Base-by-base conservation (phyloP, 2,888 invertebrate species). In the Cataglyphis altisquamis region DNA sequence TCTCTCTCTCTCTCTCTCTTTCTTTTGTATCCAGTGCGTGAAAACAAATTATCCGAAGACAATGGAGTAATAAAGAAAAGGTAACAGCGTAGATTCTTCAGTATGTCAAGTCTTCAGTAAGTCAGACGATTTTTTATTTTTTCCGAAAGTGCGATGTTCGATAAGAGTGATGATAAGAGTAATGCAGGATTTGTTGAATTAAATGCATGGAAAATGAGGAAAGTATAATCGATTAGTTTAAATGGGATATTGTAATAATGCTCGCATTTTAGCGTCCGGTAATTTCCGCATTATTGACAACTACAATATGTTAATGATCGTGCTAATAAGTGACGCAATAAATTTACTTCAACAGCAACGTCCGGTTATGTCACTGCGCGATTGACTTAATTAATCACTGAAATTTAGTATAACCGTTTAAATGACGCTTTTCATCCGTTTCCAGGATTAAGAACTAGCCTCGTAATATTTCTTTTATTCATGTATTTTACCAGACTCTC, bases 371-470 rank as follows among this genome's bases (percentile, higher is more conserved):
- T 64, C 66, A 4, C n/a, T 66, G 36, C 18, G 67, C 62, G 84
- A 81, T 70, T 81, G 84, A 81, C 80, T 29, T 29, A 29, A 74
- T 62, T 74, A 84, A 84, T 84, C 66, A 55, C 80, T 48, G 63
- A 63, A 60, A 80, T 74, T 68, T 60, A 55, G 74, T 80, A 81
- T 39, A 81, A 68, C 57, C 45, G 74, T 74, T 80, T 80, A 57
- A 80, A 74, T 84, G 67, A 74, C 45, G 74, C 68, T 74, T 73
- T 73, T 62, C 67, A 29, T 32, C 2, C 1, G 5, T 48, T 48
- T 48, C 5, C 5, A 8, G 18, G 1, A 48, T 48, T 48, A 48
- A 6, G 48, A 3, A 15, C 0, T 45, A 18, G 6, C 1, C 18
- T 48, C 48, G 48, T 48, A 48, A 48, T n/a, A 12, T 8, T 48